Percentiles rank a stretch among this genome's conserved stretches.
phyloP scores from a whole-genome alignment of 1,140 invertebrate species.

The Cataglyphis hispanica region DNA sequence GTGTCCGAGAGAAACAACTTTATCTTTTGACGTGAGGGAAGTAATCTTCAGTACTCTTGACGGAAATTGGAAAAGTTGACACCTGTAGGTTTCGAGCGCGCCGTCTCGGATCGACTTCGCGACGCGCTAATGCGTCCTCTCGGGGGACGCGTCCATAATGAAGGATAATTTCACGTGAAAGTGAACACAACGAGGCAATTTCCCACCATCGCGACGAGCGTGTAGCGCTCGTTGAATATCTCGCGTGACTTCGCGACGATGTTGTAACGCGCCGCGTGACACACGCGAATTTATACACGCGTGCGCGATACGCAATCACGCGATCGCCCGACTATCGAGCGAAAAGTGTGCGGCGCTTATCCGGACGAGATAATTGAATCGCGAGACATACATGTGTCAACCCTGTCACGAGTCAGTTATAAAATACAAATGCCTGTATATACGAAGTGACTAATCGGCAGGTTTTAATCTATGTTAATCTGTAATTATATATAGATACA shows the following conservation, averaged over 20 bases:
- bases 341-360: constrained; percentile 8
- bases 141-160: constrained; percentile 63
- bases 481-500: background rate
- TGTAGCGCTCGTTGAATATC: constrained; percentile 64
- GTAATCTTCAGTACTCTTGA: background rate
- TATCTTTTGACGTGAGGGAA: background rate
- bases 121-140: constrained; percentile 61
- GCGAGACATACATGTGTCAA: constrained; percentile 7
- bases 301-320: constrained; percentile 51
- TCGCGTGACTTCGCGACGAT: constrained; percentile 69
- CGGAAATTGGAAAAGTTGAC: constrained; percentile 54
- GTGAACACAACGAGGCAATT: constrained; percentile 61
- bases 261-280: constrained; percentile 24
- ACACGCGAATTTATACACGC: constrained; percentile 47
- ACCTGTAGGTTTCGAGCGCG: constrained; percentile 7
- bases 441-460: background rate
- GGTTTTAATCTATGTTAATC: constrained; percentile 11
- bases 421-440: background rate
- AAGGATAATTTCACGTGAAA: constrained; percentile 72
- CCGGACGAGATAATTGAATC: constrained; percentile 51
- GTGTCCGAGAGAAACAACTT: constrained; percentile 7
- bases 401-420: constrained; percentile 21
- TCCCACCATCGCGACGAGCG: constrained; percentile 28
- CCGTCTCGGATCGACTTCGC: constrained; percentile 4
- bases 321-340: constrained; percentile 24